Evolutionary conservation across 2,888 invertebrate genomes (phyloP), one percentile per base, ranked within the genome.

Genomic region (Unio pictorum): DNA sequence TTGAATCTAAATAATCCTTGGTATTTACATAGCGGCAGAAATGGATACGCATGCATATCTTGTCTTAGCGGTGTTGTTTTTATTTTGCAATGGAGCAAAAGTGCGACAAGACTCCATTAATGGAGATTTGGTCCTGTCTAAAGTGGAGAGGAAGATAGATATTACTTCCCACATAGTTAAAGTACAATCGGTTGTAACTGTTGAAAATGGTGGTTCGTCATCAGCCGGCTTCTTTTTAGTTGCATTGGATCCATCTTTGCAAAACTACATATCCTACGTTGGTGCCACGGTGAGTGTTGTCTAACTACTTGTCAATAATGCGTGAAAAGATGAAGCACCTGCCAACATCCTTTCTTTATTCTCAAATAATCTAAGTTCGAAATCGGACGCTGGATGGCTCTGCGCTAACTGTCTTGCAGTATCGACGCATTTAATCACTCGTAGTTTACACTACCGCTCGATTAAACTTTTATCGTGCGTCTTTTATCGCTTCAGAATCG

Each of bases 161-260:
- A 91, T 97, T 78, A 93, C 95, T 8, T 94, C 96, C 11, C 98
- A 98, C 90, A 92, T 98, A 72, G 96, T 96, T 4, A 97, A 96
- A 92, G 93, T 95, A 67, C 92, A 93, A 20, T 92, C 94, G 55
- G 94, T 94, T 91, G 92, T 98, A 85, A 94, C 94, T 80, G 89
- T 97, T 81, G 95, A 97, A 91, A 97, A 98, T 89, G 92, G 92
- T 81, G 95, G 95, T 67, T 94, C 94, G 87, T 92, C 93, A 76
- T 91, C 94, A 75, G 93, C 94, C 56, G 93, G 92, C 75, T 93
- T 91, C 80, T 94, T 96, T 87, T 90, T 95, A 54, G 92, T 95
- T 80, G 92, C 94, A 17, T 88, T 96, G 54, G 95, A 95, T 83
- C 92, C 93, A 20, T 89, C 91, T 11, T 92, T 92, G 73, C 91